Percentiles rank a stretch among this genome's conserved stretches.
These are phyloP conservation scores for Pogona vitticeps DNA, from an alignment of 2,113 vertebrate genomes.

Conservation along the genomic window DNA sequence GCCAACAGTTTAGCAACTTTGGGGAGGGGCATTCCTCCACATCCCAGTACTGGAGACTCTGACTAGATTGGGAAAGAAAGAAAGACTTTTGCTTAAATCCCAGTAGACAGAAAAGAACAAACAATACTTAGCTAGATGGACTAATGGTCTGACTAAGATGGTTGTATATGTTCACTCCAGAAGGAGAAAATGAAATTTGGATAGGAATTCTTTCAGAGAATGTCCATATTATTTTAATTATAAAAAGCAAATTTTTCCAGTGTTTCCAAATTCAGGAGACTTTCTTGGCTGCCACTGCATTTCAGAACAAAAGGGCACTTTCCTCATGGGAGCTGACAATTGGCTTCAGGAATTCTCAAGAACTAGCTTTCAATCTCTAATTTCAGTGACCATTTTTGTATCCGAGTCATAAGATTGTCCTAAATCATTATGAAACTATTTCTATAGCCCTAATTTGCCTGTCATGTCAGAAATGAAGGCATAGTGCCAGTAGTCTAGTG, in stretches of 20 bases:
- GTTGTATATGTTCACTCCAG: too few species aligned
- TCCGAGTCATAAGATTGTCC: too few species aligned
- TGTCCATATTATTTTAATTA: not conserved
- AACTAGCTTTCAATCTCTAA: not conserved
- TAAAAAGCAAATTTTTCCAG: too few species aligned
- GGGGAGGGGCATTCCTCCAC: too few species aligned
- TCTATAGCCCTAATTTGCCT: not conserved
- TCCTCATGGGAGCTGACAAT: not conserved
- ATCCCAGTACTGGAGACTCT: too few species aligned
- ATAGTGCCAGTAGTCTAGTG: not conserved
- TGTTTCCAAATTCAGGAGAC: not conserved
- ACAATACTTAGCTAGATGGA: not conserved
- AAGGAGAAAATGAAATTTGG: not conserved
- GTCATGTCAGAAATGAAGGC: not conserved
- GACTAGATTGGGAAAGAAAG: too few species aligned
- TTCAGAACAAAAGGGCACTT: too few species aligned
- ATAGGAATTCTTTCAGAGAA: not conserved
- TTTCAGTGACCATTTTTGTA: not conserved
- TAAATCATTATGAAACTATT: not conserved
- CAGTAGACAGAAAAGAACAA: not conserved
- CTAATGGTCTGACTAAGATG: not conserved
- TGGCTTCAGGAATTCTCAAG: not conserved
- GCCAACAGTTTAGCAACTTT: too few species aligned
- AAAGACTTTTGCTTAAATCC: too few species aligned
- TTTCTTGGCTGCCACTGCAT: not conserved